Evolutionary conservation across 2,888 invertebrate species (phyloP), one percentile per base, ranked within the genome.

Genomic region (Schizaphis graminum): DNA sequence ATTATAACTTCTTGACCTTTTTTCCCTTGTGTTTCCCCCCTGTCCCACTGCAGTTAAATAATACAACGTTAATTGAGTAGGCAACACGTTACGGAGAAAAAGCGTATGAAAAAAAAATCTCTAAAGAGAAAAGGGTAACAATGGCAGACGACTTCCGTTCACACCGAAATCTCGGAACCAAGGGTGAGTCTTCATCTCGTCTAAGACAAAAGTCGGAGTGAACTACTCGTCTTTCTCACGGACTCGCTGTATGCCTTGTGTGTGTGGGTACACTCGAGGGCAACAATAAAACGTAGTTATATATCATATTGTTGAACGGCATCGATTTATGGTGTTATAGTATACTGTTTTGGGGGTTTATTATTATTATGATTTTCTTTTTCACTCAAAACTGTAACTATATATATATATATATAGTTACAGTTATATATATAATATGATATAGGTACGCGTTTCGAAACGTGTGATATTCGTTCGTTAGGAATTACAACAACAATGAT

Each of bases 111-210:
- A 77, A 53, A 44, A 92, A 93, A 77, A 89, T 57, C 56, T 41
- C 49, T 7, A 61, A 44, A 93, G 13, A 85, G 35, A 90, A 94
- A 90, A 86, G 86, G 93, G 94, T 85, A 93, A 93, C 93, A 93
- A 93, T 89, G 89, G 93, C 89, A 89, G 91, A 86, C 86, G 94
- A 94, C 94, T 94, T 94, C 94, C 94, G 94, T 94, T 94, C 94
- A 94, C 93, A 93, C 94, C 89, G 47, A 89, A 89, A 86, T 93
- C 93, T 84, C 93, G 89, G 93, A 89, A 89, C 93, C 89, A 84
- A 86, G 91, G 86, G 94, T 85, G 90, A 53, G 49, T 91, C 86
- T 91, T 94, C 89, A 61, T 93, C 94, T 88, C 77, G 94, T 49
- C 90, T 86, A 91, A 94, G 94, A 94, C 94, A 94, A 94, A 94